These are phyloP conservation scores for Zoroaster sp. DNA, from an alignment of 53 echinoderm and acorn worm genomes.

Conservation along the genomic window DNA sequence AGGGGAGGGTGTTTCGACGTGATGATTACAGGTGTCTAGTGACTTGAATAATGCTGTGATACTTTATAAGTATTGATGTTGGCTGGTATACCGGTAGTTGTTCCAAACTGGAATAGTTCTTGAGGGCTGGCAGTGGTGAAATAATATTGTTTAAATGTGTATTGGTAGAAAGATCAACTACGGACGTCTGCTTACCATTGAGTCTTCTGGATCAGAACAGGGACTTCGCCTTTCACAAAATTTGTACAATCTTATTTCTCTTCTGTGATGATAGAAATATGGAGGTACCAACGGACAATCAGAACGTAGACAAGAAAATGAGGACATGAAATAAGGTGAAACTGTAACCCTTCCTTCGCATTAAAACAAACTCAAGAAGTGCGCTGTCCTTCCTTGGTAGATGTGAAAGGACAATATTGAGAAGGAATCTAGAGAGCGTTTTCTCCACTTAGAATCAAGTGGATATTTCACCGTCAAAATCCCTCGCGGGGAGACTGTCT, in stretches of 20 bases:
- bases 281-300: neutral
- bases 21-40: too few species aligned
- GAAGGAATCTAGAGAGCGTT: neutral
- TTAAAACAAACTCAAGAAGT: too few species aligned
- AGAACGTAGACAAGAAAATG: neutral
- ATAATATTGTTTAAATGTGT: neutral
- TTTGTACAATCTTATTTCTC: too few species aligned
- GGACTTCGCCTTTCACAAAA: too few species aligned
- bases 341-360: too few species aligned
- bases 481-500: conserved; percentile 6
- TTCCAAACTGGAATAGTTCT: neutral
- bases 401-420: neutral
- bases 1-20: too few species aligned
- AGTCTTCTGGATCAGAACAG: too few species aligned
- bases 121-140: neutral
- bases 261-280: neutral
- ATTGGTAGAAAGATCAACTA: neutral
- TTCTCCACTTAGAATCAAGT: conserved; percentile 21
- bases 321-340: too few species aligned
- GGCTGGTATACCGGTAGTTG: too few species aligned
- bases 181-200: too few species aligned
- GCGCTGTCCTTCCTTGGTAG: neutral
- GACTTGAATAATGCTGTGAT: too few species aligned
- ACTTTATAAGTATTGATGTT: too few species aligned
- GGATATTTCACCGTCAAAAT: neutral